Evolutionary conservation across 1,140 invertebrate genomes (phyloP).

Genomic region (Dinothrombium tinctorium): DNA sequence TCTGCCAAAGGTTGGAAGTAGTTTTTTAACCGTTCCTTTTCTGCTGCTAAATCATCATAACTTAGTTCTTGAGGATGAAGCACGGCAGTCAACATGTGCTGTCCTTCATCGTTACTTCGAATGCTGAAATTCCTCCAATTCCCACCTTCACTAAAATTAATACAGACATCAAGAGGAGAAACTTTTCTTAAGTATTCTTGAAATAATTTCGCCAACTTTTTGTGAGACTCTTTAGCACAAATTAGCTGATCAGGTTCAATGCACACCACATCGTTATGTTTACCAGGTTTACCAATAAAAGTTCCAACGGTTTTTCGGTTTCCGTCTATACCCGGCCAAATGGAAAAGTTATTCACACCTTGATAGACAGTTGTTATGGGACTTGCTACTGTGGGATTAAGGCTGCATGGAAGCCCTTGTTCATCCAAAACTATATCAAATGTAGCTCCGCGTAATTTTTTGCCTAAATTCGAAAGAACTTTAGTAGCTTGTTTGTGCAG

Average conservation of each 20-base stretch:
- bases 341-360: conserved; percentile 26
- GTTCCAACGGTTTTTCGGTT: conserved; percentile 25
- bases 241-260: conserved; percentile 19
- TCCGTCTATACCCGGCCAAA: conserved; percentile 23
- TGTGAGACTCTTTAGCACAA: conserved; percentile 21
- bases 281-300: conserved; percentile 18
- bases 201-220: conserved; percentile 20
- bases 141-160: conserved; percentile 34
- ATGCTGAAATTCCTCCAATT: conserved; percentile 67
- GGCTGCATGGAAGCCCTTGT: no score
- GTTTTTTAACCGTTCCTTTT: conserved; percentile 35
- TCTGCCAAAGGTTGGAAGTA: conserved; percentile 33
- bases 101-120: conserved; percentile 32
- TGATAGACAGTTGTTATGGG: conserved; percentile 22
- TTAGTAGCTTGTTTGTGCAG: no score
- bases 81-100: conserved; percentile 61
- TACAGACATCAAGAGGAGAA: conserved; percentile 8
- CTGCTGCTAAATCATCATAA: conserved; percentile 31
- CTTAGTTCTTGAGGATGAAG: conserved; percentile 31
- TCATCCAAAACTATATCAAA: no score
- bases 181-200: conserved; percentile 12
- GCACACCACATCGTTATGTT: conserved; percentile 17
- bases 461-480: no score
- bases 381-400: conserved; percentile 11
- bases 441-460: no score